These are phyloP conservation scores for Benthosema pterotum DNA, from an alignment of 2,797 vertebrate species.

Conservation along the genomic window DNA sequence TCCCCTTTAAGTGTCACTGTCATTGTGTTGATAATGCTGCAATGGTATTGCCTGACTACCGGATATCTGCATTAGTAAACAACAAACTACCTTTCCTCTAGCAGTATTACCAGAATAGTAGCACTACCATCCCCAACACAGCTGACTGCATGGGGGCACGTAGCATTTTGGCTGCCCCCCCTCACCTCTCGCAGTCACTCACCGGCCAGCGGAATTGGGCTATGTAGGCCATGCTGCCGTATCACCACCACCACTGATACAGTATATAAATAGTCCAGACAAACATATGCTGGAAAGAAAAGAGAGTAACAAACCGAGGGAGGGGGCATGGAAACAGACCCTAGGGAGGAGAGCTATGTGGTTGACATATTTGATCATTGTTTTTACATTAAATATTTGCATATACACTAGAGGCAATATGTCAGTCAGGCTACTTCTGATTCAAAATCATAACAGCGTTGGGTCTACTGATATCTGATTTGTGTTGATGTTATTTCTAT, in stretches of 20 bases:
- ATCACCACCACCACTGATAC: conserved; percentile 30
- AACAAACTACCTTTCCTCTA: too few species aligned
- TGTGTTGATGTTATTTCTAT: too few species aligned
- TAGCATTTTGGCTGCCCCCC: conserved; percentile 43
- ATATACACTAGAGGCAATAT: too few species aligned
- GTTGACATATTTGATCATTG: too few species aligned
- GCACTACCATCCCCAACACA: background rate
- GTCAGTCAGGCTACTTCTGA: background rate
- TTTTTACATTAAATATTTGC: too few species aligned
- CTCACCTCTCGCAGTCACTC: conserved; percentile 7
- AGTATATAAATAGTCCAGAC: conserved; percentile 60
- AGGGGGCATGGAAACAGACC: conserved; percentile 4
- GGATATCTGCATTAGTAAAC: too few species aligned
- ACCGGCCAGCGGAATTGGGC: conserved; percentile 25
- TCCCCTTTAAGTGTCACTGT: too few species aligned
- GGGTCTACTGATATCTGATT: too few species aligned
- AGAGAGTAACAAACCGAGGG: conserved; percentile 23
- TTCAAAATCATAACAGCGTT: background rate
- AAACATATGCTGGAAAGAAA: conserved; percentile 22
- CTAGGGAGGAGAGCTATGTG: background rate
- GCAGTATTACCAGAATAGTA: too few species aligned
- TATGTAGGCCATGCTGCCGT: conserved; percentile 34
- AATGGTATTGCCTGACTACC: too few species aligned
- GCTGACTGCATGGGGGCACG: conserved; percentile 31
- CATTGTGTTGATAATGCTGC: too few species aligned